A percentile compares a stretch with the other conserved stretches of the same genome.
Evolutionary conservation across 2,797 vertebrate genomes (phyloP).

Genomic region (Malurus splendens): DNA sequence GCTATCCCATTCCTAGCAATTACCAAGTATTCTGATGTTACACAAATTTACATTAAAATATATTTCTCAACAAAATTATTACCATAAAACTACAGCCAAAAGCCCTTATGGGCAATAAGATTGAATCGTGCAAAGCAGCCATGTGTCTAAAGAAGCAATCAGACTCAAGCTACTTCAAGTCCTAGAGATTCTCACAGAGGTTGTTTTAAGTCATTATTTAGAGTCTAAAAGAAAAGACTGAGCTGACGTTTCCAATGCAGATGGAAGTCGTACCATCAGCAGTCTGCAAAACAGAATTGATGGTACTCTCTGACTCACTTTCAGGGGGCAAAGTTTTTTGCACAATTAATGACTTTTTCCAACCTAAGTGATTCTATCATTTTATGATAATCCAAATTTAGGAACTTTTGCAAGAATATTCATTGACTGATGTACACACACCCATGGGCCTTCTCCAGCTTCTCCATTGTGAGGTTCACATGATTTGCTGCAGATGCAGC

Average conservation of each 20-base stretch:
- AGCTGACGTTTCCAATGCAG: not conserved
- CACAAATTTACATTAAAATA: not conserved
- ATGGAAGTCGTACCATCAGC: not conserved
- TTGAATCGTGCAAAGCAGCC: not conserved
- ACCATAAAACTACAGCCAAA: not conserved
- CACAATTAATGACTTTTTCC: not conserved
- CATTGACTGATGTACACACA: not conserved
- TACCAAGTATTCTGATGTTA: not conserved
- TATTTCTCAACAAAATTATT: not conserved
- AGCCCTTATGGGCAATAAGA: not conserved
- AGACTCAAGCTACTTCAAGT: not conserved
- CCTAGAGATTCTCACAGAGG: not conserved
- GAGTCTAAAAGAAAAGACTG: not conserved
- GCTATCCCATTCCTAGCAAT: not conserved
- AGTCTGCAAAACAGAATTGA: not conserved
- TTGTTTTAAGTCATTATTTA: not conserved
- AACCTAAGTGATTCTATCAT: not conserved
- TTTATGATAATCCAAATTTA: not conserved
- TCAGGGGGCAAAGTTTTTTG: not conserved
- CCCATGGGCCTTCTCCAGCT: fast-evolving
- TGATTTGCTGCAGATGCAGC: not conserved
- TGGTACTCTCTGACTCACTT: not conserved
- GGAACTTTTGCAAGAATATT: not conserved
- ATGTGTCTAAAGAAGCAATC: not conserved
- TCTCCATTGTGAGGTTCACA: not conserved